A percentile compares a stretch with the other conserved stretches of the same genome.
phyloP scores from a whole-genome alignment of 2,113 vertebrate species.

The Protomyctophum bolini region DNA sequence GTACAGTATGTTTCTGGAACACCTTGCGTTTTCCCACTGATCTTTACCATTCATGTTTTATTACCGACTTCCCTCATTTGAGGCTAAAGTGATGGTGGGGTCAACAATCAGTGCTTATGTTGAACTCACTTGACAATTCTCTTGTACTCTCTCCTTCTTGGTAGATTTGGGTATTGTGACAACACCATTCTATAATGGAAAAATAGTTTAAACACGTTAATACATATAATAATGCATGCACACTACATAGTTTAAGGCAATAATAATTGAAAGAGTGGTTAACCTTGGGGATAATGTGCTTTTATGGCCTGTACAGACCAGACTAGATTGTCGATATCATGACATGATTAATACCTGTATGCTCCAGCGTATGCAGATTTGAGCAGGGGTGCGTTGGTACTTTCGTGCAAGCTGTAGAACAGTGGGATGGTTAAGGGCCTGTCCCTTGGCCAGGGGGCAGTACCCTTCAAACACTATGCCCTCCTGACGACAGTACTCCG shows the following conservation, averaged over 20 bases:
- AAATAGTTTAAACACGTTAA: too few species aligned
- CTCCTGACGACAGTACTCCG: conserved; percentile 76
- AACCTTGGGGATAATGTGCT: too few species aligned
- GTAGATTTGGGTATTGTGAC: conserved; percentile 86
- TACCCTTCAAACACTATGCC: conserved; percentile 81
- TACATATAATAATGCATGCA: too few species aligned
- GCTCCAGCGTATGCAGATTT: conserved; percentile 82
- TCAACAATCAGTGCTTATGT: neutral
- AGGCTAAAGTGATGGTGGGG: neutral
- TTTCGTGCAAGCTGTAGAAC: conserved; percentile 76
- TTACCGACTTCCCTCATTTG: neutral
- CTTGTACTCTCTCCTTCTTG: conserved; percentile 76
- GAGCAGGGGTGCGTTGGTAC: conserved; percentile 73
- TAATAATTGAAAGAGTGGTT: too few species aligned
- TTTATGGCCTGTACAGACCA: too few species aligned
- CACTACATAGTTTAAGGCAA: too few species aligned
- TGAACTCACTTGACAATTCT: conserved; percentile 81
- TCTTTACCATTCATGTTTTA: neutral
- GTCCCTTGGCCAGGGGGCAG: conserved; percentile 81
- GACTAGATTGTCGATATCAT: too few species aligned
- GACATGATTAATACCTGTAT: conserved; percentile 49
- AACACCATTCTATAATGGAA: conserved; percentile 77
- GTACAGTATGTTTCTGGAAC: too few species aligned
- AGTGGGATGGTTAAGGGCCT: conserved; percentile 70
- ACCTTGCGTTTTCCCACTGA: too few species aligned